These are phyloP conservation scores for Oreortyx pictus DNA, from an alignment of 2,797 vertebrate genomes.

Conservation along the genomic window DNA sequence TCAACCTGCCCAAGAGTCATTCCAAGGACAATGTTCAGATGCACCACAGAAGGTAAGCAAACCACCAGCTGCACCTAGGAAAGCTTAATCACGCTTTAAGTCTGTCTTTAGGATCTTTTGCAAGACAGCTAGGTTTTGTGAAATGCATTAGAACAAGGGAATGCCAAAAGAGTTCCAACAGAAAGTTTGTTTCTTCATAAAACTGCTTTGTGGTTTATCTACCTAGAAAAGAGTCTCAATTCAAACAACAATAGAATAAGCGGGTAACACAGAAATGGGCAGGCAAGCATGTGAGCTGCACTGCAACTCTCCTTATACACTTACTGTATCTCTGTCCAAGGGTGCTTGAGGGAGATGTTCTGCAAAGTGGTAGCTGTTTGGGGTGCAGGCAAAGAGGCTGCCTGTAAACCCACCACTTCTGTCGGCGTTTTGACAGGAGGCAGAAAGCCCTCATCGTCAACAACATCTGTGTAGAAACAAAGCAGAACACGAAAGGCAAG, in stretches of 20 bases:
- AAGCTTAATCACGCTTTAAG: not conserved
- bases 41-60: not conserved
- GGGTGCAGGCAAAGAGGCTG: conserved; percentile 80
- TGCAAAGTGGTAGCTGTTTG: conserved; percentile 77
- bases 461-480: conserved; percentile 30
- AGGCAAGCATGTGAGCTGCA: fast-evolving
- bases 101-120: not conserved
- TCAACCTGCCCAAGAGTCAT: not conserved
- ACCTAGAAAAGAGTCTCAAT: not conserved
- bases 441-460: conserved; percentile 83
- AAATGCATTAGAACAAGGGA: not conserved
- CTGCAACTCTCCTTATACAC: conserved; percentile 43
- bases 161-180: not conserved
- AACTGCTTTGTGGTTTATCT: not conserved
- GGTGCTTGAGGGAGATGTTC: conserved; percentile 91
- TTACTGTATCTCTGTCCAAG: conserved; percentile 91
- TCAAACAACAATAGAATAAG: not conserved
- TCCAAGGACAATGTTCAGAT: not conserved
- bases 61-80: not conserved
- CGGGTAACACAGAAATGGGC: not conserved
- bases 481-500: not conserved
- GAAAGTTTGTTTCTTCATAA: not conserved
- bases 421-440: conserved; percentile 84
- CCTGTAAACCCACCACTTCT: conserved; percentile 87
- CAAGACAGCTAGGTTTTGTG: not conserved